These are phyloP conservation scores for Eubasilissa splendida DNA, from an alignment of 2,888 invertebrate genomes.

Conservation along the genomic window DNA sequence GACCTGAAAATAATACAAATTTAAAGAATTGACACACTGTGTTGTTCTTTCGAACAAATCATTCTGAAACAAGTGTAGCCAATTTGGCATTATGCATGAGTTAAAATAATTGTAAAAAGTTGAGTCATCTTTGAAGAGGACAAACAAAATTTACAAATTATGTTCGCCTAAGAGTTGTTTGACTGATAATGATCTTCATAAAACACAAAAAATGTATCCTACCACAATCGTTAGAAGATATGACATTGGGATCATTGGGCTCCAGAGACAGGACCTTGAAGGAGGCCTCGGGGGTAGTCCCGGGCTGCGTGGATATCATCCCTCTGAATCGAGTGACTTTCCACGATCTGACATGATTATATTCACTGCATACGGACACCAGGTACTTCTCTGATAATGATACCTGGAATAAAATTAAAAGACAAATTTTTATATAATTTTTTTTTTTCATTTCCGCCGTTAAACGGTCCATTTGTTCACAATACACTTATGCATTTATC, in stretches of 20 bases:
- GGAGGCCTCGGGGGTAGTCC: conserved; percentile 96
- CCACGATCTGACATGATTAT: conserved; percentile 98
- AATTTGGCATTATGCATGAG: too few species aligned
- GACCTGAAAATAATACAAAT: conserved; percentile 74
- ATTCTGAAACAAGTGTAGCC: too few species aligned
- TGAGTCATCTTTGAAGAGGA: too few species aligned
- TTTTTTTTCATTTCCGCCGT: too few species aligned
- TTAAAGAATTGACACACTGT: too few species aligned
- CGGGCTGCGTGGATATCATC: conserved; percentile 99
- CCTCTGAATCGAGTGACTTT: conserved; percentile 96
- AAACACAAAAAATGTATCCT: conserved; percentile 56
- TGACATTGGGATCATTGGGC: conserved; percentile 71
- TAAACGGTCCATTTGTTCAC: too few species aligned
- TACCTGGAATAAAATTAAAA: conserved; percentile 72
- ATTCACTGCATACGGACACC: conserved; percentile 96
- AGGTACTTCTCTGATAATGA: conserved; percentile 95
- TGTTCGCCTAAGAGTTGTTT: not conserved
- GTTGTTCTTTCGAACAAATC: too few species aligned
- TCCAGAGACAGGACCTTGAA: conserved; percentile 93
- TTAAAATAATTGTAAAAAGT: too few species aligned
- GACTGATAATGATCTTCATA: not conserved
- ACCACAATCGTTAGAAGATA: conserved; percentile 78
- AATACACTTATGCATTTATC: too few species aligned
- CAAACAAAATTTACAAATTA: too few species aligned
- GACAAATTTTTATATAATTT: too few species aligned